Base-by-base conservation (phyloP, 2,113 vertebrate genomes). In the Glaucomys volans region DNA sequence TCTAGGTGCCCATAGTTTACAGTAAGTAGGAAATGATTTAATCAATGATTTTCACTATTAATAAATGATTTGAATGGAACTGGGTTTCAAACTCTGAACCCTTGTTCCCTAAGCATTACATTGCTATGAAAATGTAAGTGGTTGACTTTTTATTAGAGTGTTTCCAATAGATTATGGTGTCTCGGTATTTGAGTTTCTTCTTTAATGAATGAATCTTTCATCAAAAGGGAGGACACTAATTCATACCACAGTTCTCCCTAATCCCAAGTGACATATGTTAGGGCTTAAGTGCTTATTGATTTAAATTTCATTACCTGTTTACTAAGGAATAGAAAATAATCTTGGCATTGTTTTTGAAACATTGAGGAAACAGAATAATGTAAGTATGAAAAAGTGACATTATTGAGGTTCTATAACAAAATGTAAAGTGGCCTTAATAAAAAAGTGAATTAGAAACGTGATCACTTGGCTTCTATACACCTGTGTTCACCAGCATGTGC, bases 271-370 rank as follows among this genome's bases (percentile, higher is more conserved):
- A 24, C 50, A 35, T 71, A 32, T 83, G 50, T 50, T 59, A 52
- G 74, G 37, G 84, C 26, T 66, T 75, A 87, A 95, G 24, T 95
- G 87, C 26, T 90, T 95, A 96, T 88, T 95, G 89, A 96, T 90
- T 91, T 87, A 87, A 95, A 83, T 96, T 90, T 83, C 57, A 96
- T 95, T 95, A 71, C 57, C 84, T 95, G 30, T 92, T 95, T 87
- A 92, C 66, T 84, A 59, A 0, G 0, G 80, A 95, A 72, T 30
- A 72, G 35, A 93, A 94, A 93, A 91, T 2, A 91, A 28, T 64
- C 12, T 80, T 84, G 64, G 24, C 42, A 59, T 94, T 89, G 6
- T 94, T 90, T 89, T 94, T 83, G 37, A 95, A 95, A 96, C 67
- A 92, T 35, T 87, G 35, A 84, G 95, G 90, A 84, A 93, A 80